Percentiles rank a stretch among this genome's conserved stretches.
phyloP scores from a whole-genome alignment of 2,113 vertebrate species.

The Cyphotilapia sp. region DNA sequence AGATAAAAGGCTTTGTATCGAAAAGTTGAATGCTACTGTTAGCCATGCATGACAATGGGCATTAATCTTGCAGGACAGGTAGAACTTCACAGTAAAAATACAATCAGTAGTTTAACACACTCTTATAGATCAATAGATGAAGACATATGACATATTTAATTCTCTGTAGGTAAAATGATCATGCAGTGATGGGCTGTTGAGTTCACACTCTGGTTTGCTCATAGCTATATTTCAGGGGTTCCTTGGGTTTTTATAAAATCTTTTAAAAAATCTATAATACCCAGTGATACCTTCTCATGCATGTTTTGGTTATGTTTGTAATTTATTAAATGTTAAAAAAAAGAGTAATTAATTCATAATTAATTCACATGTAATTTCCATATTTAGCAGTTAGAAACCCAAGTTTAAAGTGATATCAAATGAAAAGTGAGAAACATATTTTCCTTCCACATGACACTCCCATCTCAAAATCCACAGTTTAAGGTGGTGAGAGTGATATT shows the following conservation, averaged over 20 bases:
- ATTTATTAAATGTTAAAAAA: neutral
- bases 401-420: neutral
- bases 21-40: neutral
- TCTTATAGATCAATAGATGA: neutral
- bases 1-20: neutral
- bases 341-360: neutral
- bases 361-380: neutral
- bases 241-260: neutral
- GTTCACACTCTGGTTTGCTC: neutral
- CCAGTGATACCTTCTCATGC: neutral
- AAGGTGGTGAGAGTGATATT: neutral
- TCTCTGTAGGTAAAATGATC: neutral
- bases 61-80: accelerated
- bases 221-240: neutral
- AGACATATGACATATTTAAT: neutral
- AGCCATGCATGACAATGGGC: neutral
- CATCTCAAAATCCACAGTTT: neutral
- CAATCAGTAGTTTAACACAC: neutral
- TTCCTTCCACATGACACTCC: neutral
- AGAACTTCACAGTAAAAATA: neutral
- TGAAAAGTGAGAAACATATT: neutral
- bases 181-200: neutral
- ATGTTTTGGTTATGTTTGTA: neutral
- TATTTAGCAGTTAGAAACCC: neutral
- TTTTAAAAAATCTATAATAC: neutral